phyloP scores from a whole-genome alignment of 2,113 vertebrate genomes.

The Marcusenius ussheri region DNA sequence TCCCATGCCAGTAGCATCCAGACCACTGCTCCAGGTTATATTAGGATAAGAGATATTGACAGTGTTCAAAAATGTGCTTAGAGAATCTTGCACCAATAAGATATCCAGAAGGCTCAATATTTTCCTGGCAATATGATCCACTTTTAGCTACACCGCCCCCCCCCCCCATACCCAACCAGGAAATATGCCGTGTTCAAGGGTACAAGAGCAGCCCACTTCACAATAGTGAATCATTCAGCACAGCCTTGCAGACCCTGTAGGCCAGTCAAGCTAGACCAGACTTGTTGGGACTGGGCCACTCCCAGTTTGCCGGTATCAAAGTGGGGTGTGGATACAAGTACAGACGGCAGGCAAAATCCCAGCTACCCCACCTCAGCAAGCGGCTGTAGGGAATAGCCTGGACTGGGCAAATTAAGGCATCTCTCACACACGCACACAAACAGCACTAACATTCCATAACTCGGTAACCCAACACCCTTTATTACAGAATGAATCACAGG shows the following conservation, averaged over 20 bases:
- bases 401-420: not conserved
- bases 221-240: not conserved
- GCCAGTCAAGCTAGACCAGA: not conserved
- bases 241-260: not conserved
- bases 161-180: not conserved
- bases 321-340: not conserved
- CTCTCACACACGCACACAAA: not conserved
- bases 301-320: not conserved
- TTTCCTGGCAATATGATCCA: not conserved
- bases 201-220: not conserved
- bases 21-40: not conserved
- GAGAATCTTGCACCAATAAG: not conserved
- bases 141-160: not conserved
- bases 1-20: not conserved
- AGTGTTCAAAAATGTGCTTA: not conserved
- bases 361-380: not conserved
- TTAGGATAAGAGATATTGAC: not conserved
- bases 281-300: not conserved
- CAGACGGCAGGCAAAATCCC: not conserved
- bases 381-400: not conserved
- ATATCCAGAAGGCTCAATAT: not conserved
- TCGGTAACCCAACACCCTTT: not conserved
- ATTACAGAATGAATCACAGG: slow-evolving; percentile 7
- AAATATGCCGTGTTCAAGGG: not conserved
- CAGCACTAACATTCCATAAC: not conserved